Evolutionary conservation across 1,140 invertebrate species (phyloP).

Genomic region (Eupeodes corollae): DNA sequence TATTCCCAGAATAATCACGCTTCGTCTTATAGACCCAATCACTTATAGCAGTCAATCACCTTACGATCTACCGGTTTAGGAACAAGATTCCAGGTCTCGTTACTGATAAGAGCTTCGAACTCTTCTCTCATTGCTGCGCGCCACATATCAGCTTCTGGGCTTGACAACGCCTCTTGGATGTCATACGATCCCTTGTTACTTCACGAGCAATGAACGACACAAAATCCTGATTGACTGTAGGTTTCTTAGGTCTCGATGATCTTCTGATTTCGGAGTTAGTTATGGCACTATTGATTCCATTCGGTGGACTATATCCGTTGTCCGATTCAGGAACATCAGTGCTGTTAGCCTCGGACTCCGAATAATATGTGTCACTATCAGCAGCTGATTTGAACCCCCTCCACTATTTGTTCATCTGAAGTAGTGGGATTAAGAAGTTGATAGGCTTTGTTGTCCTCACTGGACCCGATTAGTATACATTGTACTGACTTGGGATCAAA

Average conservation of each 20-base stretch:
- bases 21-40: conserved; percentile 38
- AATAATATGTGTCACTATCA: too few relatives aligned
- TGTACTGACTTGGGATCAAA: conserved; percentile 20
- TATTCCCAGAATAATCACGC: conserved; percentile 15
- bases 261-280: too few relatives aligned
- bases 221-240: too few relatives aligned
- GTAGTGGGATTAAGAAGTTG: conserved; percentile 15
- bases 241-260: too few relatives aligned
- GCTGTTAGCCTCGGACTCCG: too few relatives aligned
- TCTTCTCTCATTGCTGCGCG: background rate
- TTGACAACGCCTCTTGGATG: background rate
- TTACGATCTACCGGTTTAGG: conserved; percentile 12
- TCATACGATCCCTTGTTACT: too few relatives aligned
- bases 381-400: conserved; percentile 1
- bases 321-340: too few relatives aligned
- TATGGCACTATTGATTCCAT: too few relatives aligned
- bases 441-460: conserved; percentile 18
- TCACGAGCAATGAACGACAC: too few relatives aligned
- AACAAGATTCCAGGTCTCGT: conserved; percentile 1
- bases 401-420: conserved; percentile 3
- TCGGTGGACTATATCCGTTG: too few relatives aligned
- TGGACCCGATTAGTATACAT: conserved; percentile 29
- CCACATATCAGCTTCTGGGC: background rate
- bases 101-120: background rate
- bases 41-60: conserved; percentile 16